phyloP scores from a whole-genome alignment of 2,888 invertebrate species.

The Leptura quadrifasciata region DNA sequence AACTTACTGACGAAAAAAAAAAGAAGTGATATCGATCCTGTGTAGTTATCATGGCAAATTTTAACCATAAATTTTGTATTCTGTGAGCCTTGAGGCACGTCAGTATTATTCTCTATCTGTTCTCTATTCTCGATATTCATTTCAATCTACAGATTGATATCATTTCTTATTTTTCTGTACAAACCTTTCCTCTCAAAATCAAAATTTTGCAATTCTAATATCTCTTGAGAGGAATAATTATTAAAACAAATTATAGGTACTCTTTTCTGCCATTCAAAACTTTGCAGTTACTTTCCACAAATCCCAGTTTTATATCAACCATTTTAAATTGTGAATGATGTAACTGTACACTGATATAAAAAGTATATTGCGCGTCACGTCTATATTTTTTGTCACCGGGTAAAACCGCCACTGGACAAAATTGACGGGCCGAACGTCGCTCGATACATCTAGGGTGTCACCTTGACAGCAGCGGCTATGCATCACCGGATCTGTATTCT shows the following conservation, averaged over 20 bases:
- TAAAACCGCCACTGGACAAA: slow-evolving; percentile 35
- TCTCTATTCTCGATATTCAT: no score
- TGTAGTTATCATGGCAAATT: no score
- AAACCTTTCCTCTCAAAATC: no score
- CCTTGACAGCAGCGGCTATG: slow-evolving; percentile 67
- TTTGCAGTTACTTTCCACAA: not conserved
- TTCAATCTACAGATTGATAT: no score
- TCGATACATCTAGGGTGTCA: slow-evolving; percentile 66
- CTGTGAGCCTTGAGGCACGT: no score
- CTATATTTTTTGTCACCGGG: slow-evolving; percentile 20
- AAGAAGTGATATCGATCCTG: no score
- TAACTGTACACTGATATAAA: not conserved
- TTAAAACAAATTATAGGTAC: not conserved
- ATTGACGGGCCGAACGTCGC: slow-evolving; percentile 45
- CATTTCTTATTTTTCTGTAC: no score
- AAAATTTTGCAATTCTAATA: no score
- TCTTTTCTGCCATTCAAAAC: not conserved
- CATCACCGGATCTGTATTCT: slow-evolving; percentile 64
- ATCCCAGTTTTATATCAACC: not conserved
- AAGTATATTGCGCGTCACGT: not conserved
- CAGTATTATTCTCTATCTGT: no score
- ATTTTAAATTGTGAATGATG: not conserved
- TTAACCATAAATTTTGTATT: no score
- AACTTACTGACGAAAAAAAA: no score
- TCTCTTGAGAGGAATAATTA: no score